Conservation (phyloP, 2,888 invertebrate genomes). For the Ametastegia equiseti region DNA sequence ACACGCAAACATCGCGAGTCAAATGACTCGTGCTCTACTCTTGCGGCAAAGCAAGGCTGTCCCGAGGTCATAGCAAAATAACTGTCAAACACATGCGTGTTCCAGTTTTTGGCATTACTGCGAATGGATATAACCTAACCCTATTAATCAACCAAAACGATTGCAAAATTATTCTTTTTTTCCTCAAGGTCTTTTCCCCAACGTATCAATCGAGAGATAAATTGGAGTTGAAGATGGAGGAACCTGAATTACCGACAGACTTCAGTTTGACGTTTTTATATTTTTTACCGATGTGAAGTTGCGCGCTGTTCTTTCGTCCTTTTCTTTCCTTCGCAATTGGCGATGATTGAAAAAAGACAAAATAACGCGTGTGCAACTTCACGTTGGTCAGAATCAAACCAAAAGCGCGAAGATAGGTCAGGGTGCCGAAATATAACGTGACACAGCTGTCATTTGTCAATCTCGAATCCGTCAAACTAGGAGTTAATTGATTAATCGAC, state of each 20-base stretch:
- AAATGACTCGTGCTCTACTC: too few species aligned
- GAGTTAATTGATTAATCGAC: neutral
- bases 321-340: too few species aligned
- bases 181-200: neutral
- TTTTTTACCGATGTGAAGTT: neutral
- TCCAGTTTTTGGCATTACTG: neutral
- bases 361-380: too few species aligned
- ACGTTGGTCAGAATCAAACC: too few species aligned
- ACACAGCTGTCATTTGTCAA: neutral
- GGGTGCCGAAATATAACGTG: neutral
- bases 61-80: neutral
- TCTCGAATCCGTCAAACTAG: neutral
- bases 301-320: too few species aligned
- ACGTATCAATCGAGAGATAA: neutral
- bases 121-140: too few species aligned
- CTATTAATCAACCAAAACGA: too few species aligned
- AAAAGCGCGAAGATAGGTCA: conserved; percentile 31
- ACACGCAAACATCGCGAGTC: too few species aligned
- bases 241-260: neutral
- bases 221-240: neutral
- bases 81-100: neutral
- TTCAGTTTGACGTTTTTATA: neutral
- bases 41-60: neutral
- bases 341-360: too few species aligned
- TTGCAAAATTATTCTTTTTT: neutral